Percentiles rank a stretch among this genome's conserved stretches.
Evolutionary conservation across 2,888 invertebrate species (phyloP).

Genomic region (Exocentrus adspersus): DNA sequence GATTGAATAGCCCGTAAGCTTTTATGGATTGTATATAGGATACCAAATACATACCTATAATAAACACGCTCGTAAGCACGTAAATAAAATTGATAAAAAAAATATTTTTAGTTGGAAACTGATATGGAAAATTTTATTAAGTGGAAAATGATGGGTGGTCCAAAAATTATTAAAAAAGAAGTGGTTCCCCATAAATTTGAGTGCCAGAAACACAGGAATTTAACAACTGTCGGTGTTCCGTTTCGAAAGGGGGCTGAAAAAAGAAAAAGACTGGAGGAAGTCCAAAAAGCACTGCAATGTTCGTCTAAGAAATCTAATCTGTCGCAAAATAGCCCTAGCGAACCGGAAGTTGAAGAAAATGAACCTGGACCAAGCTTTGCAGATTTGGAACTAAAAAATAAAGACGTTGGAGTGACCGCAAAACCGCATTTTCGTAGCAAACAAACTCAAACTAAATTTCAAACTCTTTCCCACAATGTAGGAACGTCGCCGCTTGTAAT

Average conservation of each 20-base stretch:
- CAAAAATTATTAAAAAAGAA: conserved; percentile 34
- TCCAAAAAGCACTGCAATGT: neutral
- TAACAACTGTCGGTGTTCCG: neutral
- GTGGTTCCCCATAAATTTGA: conserved; percentile 33
- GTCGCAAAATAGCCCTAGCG: neutral
- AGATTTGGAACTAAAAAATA: neutral
- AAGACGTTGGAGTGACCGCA: neutral
- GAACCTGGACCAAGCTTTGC: neutral
- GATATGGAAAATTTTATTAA: conserved; percentile 21
- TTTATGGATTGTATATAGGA: no score
- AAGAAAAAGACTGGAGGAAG: neutral
- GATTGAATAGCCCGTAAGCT: no score
- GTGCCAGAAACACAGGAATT: conserved; percentile 9
- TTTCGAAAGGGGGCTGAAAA: neutral
- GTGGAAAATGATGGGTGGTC: conserved; percentile 41
- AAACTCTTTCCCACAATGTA: neutral
- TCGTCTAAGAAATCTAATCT: no score
- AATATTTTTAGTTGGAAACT: conserved; percentile 4
- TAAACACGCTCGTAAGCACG: no score
- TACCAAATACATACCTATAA: no score
- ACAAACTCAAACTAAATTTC: conserved; percentile 3
- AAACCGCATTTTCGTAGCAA: conserved; percentile 7
- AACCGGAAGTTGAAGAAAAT: neutral
- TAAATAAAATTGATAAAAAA: neutral
- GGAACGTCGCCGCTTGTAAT: neutral